Conservation (phyloP, 2,888 invertebrate species). For the Pristionchus entomophagus region DNA sequence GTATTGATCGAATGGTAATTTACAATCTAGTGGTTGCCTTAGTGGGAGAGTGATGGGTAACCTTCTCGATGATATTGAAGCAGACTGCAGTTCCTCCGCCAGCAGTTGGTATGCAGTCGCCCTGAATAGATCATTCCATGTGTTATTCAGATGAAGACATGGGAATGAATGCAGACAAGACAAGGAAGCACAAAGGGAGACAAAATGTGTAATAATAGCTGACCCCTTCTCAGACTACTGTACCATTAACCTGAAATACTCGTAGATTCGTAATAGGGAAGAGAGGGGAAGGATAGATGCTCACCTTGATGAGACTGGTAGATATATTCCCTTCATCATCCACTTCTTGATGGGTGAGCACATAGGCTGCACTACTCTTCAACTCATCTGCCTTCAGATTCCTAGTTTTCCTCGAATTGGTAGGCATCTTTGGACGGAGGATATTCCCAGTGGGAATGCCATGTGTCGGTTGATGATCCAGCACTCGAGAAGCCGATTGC, state of each 20-base stretch:
- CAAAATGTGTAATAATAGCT: too few species aligned
- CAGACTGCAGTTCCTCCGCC: conserved; percentile 95
- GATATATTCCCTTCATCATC: conserved; percentile 93
- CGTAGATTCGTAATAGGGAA: too few species aligned
- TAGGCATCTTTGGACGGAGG: conserved; percentile 85
- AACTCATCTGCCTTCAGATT: conserved; percentile 84
- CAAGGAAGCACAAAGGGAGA: too few species aligned
- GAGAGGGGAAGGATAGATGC: background rate
- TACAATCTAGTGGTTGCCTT: conserved; percentile 45
- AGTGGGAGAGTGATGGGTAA: conserved; percentile 65
- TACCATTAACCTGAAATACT: too few species aligned
- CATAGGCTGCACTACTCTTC: conserved; percentile 86
- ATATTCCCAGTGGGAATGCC: conserved; percentile 81
- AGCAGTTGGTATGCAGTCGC: conserved; percentile 92
- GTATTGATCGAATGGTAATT: background rate
- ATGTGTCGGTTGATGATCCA: conserved; percentile 70
- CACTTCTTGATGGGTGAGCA: conserved; percentile 91
- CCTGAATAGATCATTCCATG: conserved; percentile 82
- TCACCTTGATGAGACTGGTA: conserved; percentile 90
- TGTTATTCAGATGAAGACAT: too few species aligned
- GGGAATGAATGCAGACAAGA: too few species aligned
- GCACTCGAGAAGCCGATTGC: conserved; percentile 63
- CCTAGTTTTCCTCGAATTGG: conserved; percentile 79
- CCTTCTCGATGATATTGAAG: conserved; percentile 91
- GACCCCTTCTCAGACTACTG: background rate